Evolutionary conservation across 2,113 vertebrate genomes (phyloP).

Genomic region (Aythya baeri): DNA sequence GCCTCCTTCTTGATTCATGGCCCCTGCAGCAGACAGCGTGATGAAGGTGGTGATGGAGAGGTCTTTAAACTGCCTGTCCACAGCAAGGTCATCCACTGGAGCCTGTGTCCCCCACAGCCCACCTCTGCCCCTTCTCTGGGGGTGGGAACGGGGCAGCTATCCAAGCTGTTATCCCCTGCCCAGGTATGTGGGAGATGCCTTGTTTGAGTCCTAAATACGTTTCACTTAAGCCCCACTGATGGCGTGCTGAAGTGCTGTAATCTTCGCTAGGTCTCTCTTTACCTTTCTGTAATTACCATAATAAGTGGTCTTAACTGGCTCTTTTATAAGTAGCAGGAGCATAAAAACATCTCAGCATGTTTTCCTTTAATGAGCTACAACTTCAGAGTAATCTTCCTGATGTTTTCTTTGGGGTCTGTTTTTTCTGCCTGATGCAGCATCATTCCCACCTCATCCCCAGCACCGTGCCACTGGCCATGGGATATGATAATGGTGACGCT

Average conservation of each 20-base stretch:
- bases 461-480: background rate
- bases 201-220: conserved; percentile 36
- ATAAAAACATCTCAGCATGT: conserved; percentile 15
- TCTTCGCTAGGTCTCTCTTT: conserved; percentile 24
- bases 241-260: background rate
- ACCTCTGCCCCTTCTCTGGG: background rate
- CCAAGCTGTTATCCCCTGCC: background rate
- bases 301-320: conserved; percentile 30
- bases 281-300: conserved; percentile 41
- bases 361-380: conserved; percentile 9
- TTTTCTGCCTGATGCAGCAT: background rate
- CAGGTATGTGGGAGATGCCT: background rate
- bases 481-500: background rate
- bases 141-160: background rate
- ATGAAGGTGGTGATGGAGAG: background rate
- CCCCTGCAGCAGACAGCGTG: background rate
- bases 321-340: conserved; percentile 20
- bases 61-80: accelerated
- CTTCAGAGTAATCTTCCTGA: background rate
- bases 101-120: background rate
- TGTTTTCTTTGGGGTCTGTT: background rate
- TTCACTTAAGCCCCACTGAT: background rate
- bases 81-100: accelerated
- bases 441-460: background rate
- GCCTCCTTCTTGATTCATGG: background rate